Percentiles rank a stretch among this genome's conserved stretches.
phyloP scores from a whole-genome alignment of 23 tunicate species.

The Halocynthia roretzi region DNA sequence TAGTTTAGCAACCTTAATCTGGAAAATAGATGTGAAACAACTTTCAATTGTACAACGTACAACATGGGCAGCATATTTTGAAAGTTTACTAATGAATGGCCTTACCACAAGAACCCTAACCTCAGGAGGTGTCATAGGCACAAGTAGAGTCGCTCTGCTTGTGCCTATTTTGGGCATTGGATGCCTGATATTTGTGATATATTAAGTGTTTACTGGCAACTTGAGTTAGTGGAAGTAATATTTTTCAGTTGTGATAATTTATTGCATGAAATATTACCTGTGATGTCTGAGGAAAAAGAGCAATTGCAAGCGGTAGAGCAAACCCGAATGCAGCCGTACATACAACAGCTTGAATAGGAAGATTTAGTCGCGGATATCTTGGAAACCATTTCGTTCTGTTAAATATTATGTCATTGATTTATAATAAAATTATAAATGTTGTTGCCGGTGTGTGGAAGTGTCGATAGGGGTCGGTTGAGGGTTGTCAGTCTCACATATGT shows the following conservation, averaged over 20 bases:
- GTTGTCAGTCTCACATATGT: not conserved
- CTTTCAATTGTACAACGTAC: not conserved
- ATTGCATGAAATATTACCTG: conserved; percentile 19
- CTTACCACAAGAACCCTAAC: too few relatives aligned
- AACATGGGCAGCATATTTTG: not conserved
- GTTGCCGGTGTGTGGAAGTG: not conserved
- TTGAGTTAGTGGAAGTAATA: too few relatives aligned
- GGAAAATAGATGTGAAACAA: not conserved
- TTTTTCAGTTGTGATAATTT: not conserved
- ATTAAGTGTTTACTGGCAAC: too few relatives aligned
- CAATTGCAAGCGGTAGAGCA: conserved; percentile 88
- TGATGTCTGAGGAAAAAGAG: conserved; percentile 84
- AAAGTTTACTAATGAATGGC: not conserved
- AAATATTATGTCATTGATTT: not conserved
- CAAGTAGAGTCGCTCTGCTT: too few relatives aligned
- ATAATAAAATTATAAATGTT: not conserved
- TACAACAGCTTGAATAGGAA: conserved; percentile 55
- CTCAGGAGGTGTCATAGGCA: too few relatives aligned
- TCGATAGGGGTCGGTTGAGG: not conserved
- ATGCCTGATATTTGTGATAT: too few relatives aligned
- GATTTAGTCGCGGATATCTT: conserved; percentile 38
- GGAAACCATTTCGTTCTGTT: conserved; percentile 38
- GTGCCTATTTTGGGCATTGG: too few relatives aligned
- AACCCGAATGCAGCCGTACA: conserved; percentile 51
- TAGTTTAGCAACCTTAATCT: conserved; percentile 29